phyloP scores from a whole-genome alignment of 2,888 invertebrate genomes.

The Nymphalis urticae region DNA sequence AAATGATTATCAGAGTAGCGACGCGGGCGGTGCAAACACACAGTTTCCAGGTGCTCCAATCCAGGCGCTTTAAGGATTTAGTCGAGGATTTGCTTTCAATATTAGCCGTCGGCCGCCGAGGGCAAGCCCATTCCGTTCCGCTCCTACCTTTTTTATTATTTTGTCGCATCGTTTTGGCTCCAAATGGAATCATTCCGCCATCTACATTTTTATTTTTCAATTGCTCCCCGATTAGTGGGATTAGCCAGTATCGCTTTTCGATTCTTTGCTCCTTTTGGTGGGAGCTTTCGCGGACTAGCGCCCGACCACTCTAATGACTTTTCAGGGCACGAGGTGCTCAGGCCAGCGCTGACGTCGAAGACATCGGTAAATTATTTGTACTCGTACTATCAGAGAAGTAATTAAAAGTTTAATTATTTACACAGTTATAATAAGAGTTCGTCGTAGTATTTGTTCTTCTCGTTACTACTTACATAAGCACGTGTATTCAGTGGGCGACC shows the following conservation, averaged over 20 bases:
- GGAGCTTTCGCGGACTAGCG: slow-evolving; percentile 69
- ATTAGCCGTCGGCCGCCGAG: slow-evolving; percentile 76
- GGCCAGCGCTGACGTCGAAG: slow-evolving; percentile 45
- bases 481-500: slow-evolving; percentile 67
- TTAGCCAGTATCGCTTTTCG: slow-evolving; percentile 79
- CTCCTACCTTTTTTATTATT: slow-evolving; percentile 79
- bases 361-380: slow-evolving; percentile 47
- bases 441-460: slow-evolving; percentile 60
- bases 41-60: slow-evolving; percentile 79
- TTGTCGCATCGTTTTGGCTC: slow-evolving; percentile 82
- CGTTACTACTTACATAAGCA: slow-evolving; percentile 55
- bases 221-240: slow-evolving; percentile 81
- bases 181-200: slow-evolving; percentile 81
- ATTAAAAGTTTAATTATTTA: slow-evolving; percentile 67
- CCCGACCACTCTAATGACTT: slow-evolving; percentile 55
- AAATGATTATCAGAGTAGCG: slow-evolving; percentile 72
- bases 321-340: slow-evolving; percentile 39
- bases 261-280: slow-evolving; percentile 78
- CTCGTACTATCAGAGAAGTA: slow-evolving; percentile 61
- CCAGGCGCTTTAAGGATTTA: slow-evolving; percentile 82
- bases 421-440: slow-evolving; percentile 58
- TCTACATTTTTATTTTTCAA: slow-evolving; percentile 83
- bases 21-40: slow-evolving; percentile 63
- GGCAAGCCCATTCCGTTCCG: slow-evolving; percentile 70
- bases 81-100: slow-evolving; percentile 82